A percentile compares a stretch with the other conserved stretches of the same genome.
Conservation (phyloP, 2,888 invertebrate species). For the Lasioglossum lativentre region DNA sequence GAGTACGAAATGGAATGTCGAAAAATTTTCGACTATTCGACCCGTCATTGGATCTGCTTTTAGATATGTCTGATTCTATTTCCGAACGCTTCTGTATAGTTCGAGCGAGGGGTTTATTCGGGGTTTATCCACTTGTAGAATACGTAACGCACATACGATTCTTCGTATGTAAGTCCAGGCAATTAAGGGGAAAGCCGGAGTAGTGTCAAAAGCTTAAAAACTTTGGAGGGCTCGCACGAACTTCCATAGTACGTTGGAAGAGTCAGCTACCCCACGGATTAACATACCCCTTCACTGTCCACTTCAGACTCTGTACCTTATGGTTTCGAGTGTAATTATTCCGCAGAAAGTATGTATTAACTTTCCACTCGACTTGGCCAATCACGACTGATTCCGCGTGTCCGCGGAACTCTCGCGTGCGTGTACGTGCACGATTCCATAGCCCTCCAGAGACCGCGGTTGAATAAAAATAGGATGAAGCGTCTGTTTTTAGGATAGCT, state of each 20-base stretch:
- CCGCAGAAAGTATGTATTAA: neutral
- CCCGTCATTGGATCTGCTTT: no score
- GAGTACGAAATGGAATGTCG: no score
- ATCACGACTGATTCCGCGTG: neutral
- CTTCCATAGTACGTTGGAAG: neutral
- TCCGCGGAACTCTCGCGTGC: no score
- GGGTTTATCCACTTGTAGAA: neutral
- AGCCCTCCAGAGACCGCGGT: no score
- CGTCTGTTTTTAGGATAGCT: neutral
- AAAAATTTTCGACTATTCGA: no score
- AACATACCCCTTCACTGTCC: neutral
- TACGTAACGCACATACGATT: neutral
- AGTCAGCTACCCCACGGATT: constrained; percentile 4
- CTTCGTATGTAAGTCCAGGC: neutral
- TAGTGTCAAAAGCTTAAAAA: constrained; percentile 20
- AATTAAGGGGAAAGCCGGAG: constrained; percentile 9
- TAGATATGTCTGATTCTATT: no score
- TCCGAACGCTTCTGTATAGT: neutral
- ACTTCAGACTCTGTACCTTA: neutral
- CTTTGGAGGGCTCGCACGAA: neutral
- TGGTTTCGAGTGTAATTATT: neutral
- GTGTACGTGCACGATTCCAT: neutral
- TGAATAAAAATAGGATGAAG: neutral
- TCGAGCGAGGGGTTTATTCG: neutral
- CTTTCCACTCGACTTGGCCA: neutral